Percentiles rank a stretch among this genome's conserved stretches.
Evolutionary conservation across 2,888 invertebrate genomes (phyloP).

Genomic region (Eupithecia tripunctaria): DNA sequence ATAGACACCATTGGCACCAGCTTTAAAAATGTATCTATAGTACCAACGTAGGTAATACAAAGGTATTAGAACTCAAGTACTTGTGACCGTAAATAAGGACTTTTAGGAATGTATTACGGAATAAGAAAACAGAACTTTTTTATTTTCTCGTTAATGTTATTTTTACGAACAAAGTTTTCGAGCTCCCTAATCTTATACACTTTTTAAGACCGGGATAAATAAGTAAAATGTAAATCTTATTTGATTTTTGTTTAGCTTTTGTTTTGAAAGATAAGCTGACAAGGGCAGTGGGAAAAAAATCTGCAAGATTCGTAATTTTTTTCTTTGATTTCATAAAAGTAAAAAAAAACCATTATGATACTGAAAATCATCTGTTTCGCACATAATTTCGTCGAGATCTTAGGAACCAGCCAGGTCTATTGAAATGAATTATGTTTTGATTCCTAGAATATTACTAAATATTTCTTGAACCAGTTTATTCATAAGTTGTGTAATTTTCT

Average conservation of each 20-base stretch:
- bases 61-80: background rate
- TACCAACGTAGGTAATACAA: background rate
- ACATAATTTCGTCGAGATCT: too few relatives aligned
- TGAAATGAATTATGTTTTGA: too few relatives aligned
- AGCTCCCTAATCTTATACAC: constrained; percentile 32
- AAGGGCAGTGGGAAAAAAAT: background rate
- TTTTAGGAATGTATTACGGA: background rate
- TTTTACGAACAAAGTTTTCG: constrained; percentile 37
- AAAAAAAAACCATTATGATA: too few relatives aligned
- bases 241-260: background rate
- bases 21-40: background rate
- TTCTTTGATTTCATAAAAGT: too few relatives aligned
- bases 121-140: constrained; percentile 24
- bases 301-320: background rate
- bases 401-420: too few relatives aligned
- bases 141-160: constrained; percentile 40
- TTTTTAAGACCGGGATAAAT: constrained; percentile 13
- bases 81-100: background rate
- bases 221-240: constrained; percentile 1
- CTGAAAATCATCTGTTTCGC: too few relatives aligned
- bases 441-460: too few relatives aligned
- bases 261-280: background rate
- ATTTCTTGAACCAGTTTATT: too few relatives aligned
- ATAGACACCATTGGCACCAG: too few relatives aligned
- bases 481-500: too few relatives aligned